These are phyloP conservation scores for Torymus aiolomorphi DNA, from an alignment of 2,888 invertebrate species.

Conservation along the genomic window DNA sequence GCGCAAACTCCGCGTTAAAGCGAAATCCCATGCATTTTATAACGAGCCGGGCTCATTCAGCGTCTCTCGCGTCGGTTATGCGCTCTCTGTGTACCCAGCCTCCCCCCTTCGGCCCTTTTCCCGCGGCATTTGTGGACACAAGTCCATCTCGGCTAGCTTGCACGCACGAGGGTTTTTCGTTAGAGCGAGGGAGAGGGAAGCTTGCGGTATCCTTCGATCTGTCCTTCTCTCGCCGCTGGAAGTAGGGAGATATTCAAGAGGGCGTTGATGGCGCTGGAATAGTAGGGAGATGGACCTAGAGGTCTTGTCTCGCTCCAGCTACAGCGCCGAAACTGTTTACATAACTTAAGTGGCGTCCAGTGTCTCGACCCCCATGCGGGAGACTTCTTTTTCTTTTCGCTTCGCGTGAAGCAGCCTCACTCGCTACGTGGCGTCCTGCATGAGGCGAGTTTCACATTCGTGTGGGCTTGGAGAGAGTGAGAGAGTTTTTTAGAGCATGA, in stretches of 20 bases:
- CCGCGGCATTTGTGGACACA: conserved; percentile 65
- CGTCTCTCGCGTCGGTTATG: conserved; percentile 62
- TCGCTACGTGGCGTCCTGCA: neutral
- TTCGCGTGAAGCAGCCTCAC: neutral
- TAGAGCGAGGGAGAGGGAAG: no score
- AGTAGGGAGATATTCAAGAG: conserved; percentile 36
- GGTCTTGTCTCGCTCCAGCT: no score
- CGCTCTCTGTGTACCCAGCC: conserved; percentile 54
- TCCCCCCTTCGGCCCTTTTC: conserved; percentile 43
- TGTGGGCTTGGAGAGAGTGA: no score
- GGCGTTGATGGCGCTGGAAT: no score
- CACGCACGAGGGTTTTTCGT: no score
- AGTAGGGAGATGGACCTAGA: no score
- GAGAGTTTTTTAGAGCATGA: no score
- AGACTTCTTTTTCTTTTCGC: no score
- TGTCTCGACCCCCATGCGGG: conserved; percentile 58
- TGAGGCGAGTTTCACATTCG: no score
- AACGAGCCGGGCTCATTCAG: conserved; percentile 70
- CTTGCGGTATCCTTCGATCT: conserved; percentile 66
- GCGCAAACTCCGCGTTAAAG: conserved; percentile 64
- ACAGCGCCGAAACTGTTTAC: conserved; percentile 65
- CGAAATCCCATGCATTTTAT: conserved; percentile 75
- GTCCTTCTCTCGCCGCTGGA: conserved; percentile 55
- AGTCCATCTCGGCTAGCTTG: conserved; percentile 56
- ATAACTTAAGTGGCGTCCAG: conserved; percentile 71